phyloP scores from a whole-genome alignment of 2,797 vertebrate species.

The Alauda arvensis region DNA sequence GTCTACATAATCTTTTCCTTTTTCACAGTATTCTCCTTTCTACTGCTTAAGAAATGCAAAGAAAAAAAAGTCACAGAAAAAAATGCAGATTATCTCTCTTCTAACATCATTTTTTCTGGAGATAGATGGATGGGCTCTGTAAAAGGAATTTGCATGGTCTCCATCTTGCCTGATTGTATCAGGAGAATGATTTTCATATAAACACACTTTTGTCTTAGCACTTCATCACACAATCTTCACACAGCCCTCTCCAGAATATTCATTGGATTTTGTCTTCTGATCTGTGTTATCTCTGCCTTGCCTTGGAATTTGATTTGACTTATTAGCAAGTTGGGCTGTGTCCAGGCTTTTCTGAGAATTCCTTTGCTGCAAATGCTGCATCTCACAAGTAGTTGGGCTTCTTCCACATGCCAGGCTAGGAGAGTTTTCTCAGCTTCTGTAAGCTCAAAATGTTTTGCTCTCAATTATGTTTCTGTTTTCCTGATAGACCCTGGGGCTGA shows the following conservation, averaged over 20 bases:
- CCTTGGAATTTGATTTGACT: not conserved
- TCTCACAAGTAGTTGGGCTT: not conserved
- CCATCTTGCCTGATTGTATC: not conserved
- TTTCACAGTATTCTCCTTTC: not conserved
- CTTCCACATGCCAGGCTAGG: not conserved
- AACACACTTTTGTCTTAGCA: conserved; percentile 12
- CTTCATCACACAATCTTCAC: not conserved
- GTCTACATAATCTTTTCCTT: not conserved
- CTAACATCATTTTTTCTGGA: not conserved
- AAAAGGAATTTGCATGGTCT: conserved; percentile 7
- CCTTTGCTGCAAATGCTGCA: not conserved
- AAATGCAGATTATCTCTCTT: not conserved
- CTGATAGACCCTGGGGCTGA: not conserved
- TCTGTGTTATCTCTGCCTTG: conserved; percentile 6
- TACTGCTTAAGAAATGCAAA: not conserved
- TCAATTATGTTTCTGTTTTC: not conserved
- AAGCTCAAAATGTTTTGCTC: not conserved
- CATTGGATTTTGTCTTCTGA: conserved; percentile 20
- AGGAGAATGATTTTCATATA: conserved; percentile 10
- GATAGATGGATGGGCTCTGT: not conserved
- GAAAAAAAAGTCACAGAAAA: not conserved
- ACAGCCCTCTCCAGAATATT: not conserved
- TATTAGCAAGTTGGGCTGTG: not conserved
- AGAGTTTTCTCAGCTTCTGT: not conserved
- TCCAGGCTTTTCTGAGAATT: not conserved